These are phyloP conservation scores for Eremobia ochroleuca DNA, from an alignment of 2,888 invertebrate species.

Conservation along the genomic window DNA sequence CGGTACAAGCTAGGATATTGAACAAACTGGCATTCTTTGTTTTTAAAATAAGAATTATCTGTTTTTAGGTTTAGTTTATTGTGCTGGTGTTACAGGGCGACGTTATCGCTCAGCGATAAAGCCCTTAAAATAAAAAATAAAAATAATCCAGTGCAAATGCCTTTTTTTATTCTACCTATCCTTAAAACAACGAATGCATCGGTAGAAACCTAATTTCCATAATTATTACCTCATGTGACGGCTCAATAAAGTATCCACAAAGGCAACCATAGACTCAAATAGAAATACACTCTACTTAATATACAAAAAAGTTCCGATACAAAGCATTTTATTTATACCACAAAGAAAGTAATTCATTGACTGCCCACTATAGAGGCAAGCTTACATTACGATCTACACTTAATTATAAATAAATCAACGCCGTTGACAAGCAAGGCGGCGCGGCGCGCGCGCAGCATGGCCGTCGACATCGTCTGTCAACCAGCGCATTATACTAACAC, in stretches of 20 bases:
- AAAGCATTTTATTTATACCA: constrained; percentile 20
- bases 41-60: no score
- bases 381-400: constrained; percentile 43
- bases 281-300: neutral
- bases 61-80: no score
- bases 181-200: no score
- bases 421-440: constrained; percentile 34
- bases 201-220: neutral
- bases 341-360: constrained; percentile 43
- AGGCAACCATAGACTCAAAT: neutral
- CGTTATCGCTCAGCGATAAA: no score
- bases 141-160: no score
- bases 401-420: constrained; percentile 61
- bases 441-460: constrained; percentile 31
- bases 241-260: neutral
- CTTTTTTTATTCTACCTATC: no score
- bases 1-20: no score
- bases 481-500: constrained; percentile 46
- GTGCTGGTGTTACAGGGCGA: no score
- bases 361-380: constrained; percentile 24
- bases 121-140: no score
- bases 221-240: neutral
- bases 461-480: constrained; percentile 45
- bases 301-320: neutral
- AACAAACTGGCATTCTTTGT: no score